A percentile compares a stretch with the other conserved stretches of the same genome.
Conservation (phyloP, 2,888 invertebrate species). For the Chrysotoxum bicinctum region DNA sequence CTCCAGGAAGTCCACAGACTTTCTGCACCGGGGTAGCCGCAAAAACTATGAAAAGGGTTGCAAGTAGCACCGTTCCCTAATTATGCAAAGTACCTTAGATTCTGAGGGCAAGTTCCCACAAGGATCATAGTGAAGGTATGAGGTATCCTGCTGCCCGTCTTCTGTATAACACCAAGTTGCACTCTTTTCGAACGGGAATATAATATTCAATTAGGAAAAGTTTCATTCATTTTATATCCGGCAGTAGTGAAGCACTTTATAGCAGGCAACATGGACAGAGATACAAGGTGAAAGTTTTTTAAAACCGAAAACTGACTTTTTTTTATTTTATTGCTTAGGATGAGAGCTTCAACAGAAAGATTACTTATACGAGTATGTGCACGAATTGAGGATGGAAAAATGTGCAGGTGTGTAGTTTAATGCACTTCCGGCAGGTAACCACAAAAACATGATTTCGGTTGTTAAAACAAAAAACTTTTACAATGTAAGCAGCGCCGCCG, state of each 20-base stretch:
- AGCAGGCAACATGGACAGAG: slow-evolving; percentile 8
- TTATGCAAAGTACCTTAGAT: slow-evolving; percentile 70
- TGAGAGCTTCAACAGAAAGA: neutral
- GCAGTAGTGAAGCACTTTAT: slow-evolving; percentile 35
- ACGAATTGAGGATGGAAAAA: slow-evolving; percentile 1
- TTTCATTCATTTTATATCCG: slow-evolving; percentile 66
- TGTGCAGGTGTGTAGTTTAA: slow-evolving; percentile 43
- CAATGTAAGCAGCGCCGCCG: neutral
- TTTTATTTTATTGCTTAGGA: neutral
- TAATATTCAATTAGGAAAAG: slow-evolving; percentile 72
- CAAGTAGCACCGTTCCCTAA: slow-evolving; percentile 61
- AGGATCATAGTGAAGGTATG: slow-evolving; percentile 30
- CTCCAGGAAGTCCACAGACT: slow-evolving; percentile 18
- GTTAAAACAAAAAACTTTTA: slow-evolving; percentile 36
- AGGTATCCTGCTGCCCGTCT: neutral
- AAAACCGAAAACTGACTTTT: slow-evolving; percentile 1
- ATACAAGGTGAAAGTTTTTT: slow-evolving; percentile 46
- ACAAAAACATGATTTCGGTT: slow-evolving; percentile 32
- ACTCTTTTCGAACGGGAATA: slow-evolving; percentile 60
- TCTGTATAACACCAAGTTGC: slow-evolving; percentile 23
- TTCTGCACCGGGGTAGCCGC: neutral
- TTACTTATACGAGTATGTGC: neutral
- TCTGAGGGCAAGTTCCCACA: slow-evolving; percentile 41
- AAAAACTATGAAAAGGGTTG: slow-evolving; percentile 45
- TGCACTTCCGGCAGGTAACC: slow-evolving; percentile 36